Evolutionary conservation across 2,113 vertebrate species (phyloP), one percentile per base, ranked within the genome.

Genomic region (Melanerpes aurifrons): DNA sequence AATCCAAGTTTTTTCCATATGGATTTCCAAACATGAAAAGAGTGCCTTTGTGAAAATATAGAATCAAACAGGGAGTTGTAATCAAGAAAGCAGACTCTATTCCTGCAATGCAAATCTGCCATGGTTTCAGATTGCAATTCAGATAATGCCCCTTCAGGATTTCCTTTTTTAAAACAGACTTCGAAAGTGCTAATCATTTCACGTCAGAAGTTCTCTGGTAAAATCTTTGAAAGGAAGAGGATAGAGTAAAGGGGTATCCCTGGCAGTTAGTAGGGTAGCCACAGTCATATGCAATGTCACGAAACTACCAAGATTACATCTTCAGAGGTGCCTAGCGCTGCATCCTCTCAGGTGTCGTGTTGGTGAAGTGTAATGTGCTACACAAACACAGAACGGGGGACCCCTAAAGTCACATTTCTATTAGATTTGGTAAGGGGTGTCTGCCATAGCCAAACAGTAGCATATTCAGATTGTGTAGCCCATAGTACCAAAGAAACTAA

Each of bases 21-120:
- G 37, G 85, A 89, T 67, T 91, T 93, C 78, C 50, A 61, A 80
- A 76, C 45, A 45, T 56, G 57, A 84, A 93, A 94, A 56, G 26
- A 29, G 16, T 76, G 70, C 28, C 57, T 74, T 73, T 93, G 43
- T 93, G 32, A 48, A 90, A 71, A 53, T 63, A 37, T 4, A n/a
- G 17, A 56, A 68, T 85, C 48, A 73, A 31, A 73, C 29, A n/a
- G 47, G 48, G 72, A 86, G 35, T 56, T 81, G 59, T 50, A 69
- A 73, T 48, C 66, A 24, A 73, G 64, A 67, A 35, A 45, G n/a
- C 61, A 75, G 74, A 9, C 18, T 25, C 21, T 56, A 2, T 12
- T 89, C n/a, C 78, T 80, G 64, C 28, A 57, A 3, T 63, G 31
- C 29, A 89, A 89, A 92, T 83, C 79, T 82, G 54, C 56, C 1